Evolutionary conservation across 1,140 invertebrate genomes (phyloP).

Genomic region (Eriocheir sinensis): DNA sequence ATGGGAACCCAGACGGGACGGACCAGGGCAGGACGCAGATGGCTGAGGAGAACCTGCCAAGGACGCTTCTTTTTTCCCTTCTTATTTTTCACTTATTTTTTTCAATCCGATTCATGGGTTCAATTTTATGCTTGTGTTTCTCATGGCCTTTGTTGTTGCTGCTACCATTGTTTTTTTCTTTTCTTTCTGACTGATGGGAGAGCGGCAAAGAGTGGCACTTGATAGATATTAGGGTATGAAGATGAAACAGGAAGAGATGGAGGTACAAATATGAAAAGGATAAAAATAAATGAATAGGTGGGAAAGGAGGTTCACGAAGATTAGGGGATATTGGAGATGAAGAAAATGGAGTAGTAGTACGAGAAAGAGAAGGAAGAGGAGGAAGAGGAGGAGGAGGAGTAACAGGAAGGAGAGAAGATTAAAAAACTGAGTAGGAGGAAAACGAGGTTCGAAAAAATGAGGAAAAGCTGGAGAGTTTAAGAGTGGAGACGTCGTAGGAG

Average conservation of each 20-base stretch:
- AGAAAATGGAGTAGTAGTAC: no score
- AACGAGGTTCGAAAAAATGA: no score
- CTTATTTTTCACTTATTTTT: not conserved
- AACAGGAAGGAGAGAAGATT: no score
- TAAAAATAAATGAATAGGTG: not conserved
- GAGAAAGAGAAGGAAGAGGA: constrained; percentile 9
- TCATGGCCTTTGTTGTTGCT: not conserved
- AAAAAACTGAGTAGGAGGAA: no score
- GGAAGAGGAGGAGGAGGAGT: constrained; percentile 34
- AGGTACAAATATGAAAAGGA: no score
- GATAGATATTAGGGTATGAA: not conserved
- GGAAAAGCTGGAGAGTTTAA: not conserved
- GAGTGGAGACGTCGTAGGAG: not conserved
- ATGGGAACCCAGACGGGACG: constrained; percentile 36
- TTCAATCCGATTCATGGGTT: not conserved
- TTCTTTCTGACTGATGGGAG: not conserved
- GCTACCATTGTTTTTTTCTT: not conserved
- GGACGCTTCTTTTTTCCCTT: not conserved
- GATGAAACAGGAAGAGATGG: no score
- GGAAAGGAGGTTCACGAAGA: no score
- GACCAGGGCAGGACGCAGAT: constrained; percentile 59
- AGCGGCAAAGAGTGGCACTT: no score
- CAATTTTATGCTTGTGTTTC: not conserved
- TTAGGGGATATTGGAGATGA: no score
- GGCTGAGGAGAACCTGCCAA: constrained; percentile 38